phyloP scores from a whole-genome alignment of 2,888 invertebrate genomes.

The Nephrotoma flavescens region DNA sequence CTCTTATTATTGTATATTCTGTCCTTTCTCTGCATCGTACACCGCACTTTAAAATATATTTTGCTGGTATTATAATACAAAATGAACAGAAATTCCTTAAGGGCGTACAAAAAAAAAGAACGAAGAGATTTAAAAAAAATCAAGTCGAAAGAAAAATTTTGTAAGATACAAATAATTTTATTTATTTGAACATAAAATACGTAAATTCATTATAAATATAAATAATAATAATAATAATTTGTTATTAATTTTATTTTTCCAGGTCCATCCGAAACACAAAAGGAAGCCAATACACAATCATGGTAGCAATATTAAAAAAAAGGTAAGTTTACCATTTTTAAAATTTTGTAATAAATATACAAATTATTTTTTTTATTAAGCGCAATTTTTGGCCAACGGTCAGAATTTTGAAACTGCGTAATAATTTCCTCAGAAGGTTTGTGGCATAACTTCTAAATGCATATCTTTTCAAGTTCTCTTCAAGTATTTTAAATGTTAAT shows the following conservation, averaged over 20 bases:
- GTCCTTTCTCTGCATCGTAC: not conserved
- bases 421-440: no score
- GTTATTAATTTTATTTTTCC: constrained; percentile 30
- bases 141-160: not conserved
- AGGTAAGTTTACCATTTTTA: constrained; percentile 43
- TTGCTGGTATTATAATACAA: not conserved
- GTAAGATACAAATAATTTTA: not conserved
- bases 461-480: no score
- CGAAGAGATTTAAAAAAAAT: not conserved
- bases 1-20: not conserved
- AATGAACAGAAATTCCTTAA: not conserved
- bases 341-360: not conserved
- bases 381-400: not conserved
- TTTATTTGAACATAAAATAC: not conserved
- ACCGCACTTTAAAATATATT: not conserved
- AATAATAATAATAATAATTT: not conserved
- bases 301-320: constrained; percentile 75
- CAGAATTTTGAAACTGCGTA: no score
- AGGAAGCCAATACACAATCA: constrained; percentile 60
- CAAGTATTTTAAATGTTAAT: no score
- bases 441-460: no score
- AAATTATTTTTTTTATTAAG: not conserved
- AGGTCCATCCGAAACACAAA: constrained; percentile 63
- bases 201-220: not conserved
- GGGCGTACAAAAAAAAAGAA: not conserved